Percentiles rank a stretch among this genome's conserved stretches.
phyloP scores from a whole-genome alignment of 2,113 vertebrate genomes.

The Astur gentilis region DNA sequence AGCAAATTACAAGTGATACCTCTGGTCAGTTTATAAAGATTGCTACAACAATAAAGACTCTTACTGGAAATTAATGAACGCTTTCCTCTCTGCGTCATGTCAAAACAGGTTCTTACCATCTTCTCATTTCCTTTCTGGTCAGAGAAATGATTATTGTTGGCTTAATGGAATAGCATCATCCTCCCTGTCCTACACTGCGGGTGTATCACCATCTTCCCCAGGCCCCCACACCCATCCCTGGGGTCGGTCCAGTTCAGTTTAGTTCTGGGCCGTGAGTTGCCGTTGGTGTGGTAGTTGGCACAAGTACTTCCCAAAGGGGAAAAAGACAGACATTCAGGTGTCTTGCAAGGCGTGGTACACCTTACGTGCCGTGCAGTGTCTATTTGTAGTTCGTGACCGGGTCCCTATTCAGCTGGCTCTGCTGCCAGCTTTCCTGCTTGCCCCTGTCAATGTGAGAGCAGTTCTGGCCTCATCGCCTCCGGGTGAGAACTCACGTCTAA shows the following conservation, averaged over 20 bases:
- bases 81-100: neutral
- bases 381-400: neutral
- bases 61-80: neutral
- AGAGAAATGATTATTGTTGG: neutral
- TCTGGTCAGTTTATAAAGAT: neutral
- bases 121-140: neutral
- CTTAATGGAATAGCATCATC: neutral
- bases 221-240: neutral
- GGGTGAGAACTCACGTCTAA: neutral
- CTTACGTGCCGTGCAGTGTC: neutral
- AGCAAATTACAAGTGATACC: neutral
- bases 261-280: neutral
- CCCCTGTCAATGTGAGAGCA: accelerated
- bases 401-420: neutral
- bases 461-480: neutral
- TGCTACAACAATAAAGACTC: neutral
- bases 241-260: neutral
- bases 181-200: neutral
- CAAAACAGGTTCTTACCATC: neutral
- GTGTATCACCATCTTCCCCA: neutral
- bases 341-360: neutral
- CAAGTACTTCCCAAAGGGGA: neutral
- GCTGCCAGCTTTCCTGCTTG: neutral
- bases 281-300: neutral
- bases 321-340: neutral